Evolutionary conservation across 2,888 invertebrate genomes (phyloP).

Genomic region (Eilema sororculum): DNA sequence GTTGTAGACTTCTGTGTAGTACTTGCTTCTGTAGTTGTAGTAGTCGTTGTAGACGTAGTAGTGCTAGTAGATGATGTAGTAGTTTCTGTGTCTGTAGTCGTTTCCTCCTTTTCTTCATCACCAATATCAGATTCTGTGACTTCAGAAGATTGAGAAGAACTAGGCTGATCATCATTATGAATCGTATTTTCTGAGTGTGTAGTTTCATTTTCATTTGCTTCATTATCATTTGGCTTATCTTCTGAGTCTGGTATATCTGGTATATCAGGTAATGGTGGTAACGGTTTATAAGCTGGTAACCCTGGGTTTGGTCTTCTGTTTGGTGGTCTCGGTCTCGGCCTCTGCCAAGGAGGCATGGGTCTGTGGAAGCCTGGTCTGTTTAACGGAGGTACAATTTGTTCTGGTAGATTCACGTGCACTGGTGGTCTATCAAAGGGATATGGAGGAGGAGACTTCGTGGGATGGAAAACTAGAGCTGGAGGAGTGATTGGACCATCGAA

Average conservation of each 20-base stretch:
- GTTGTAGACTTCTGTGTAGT: conserved; percentile 53
- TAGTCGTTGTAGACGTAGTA: conserved; percentile 54
- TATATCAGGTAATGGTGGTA: conserved; percentile 79
- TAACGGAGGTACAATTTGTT: conserved; percentile 90
- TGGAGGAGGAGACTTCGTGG: conserved; percentile 88
- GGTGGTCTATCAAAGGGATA: conserved; percentile 93
- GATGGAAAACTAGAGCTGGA: conserved; percentile 76
- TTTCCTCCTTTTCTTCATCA: conserved; percentile 63
- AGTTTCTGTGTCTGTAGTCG: conserved; percentile 60
- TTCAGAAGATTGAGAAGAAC: conserved; percentile 58
- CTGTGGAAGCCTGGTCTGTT: conserved; percentile 88
- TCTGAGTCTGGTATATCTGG: conserved; percentile 69
- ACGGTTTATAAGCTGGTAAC: conserved; percentile 89
- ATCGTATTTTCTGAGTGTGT: conserved; percentile 74
- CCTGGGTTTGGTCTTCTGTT: conserved; percentile 84
- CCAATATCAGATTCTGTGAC: conserved; percentile 52
- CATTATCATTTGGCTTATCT: conserved; percentile 60
- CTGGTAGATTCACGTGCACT: conserved; percentile 90
- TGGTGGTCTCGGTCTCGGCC: conserved; percentile 87
- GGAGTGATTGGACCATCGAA: conserved; percentile 86
- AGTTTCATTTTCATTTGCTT: conserved; percentile 75
- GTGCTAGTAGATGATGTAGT: conserved; percentile 58
- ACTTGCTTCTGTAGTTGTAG: conserved; percentile 39
- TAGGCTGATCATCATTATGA: conserved; percentile 62
- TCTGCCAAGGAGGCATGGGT: conserved; percentile 89